Percentiles rank a stretch among this genome's conserved stretches.
phyloP scores from a whole-genome alignment of 2,888 invertebrate species.

The Lumbricus terrestris region DNA sequence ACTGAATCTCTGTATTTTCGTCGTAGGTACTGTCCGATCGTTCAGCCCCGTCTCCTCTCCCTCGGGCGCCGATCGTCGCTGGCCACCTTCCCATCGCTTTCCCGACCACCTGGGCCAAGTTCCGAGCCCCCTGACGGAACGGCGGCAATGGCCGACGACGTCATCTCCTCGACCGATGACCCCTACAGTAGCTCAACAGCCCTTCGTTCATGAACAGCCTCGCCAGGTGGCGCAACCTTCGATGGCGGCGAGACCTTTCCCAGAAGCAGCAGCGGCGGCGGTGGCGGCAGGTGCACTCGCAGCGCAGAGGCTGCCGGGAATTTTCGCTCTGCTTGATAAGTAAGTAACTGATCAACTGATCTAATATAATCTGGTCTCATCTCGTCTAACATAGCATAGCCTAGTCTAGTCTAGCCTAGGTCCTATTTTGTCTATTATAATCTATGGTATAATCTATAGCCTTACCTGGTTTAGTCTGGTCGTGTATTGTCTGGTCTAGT shows the following conservation, averaged over 20 bases:
- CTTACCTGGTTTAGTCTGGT: too few species aligned
- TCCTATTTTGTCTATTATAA: too few species aligned
- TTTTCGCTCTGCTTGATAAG: slow-evolving; percentile 29
- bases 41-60: not conserved
- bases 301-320: slow-evolving; percentile 20
- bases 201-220: not conserved
- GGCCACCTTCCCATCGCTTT: not conserved
- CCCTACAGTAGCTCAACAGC: not conserved
- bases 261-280: not conserved
- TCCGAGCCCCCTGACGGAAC: not conserved
- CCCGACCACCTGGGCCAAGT: not conserved
- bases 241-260: not conserved
- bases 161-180: not conserved
- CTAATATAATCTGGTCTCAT: not conserved
- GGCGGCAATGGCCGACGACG: not conserved
- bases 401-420: too few species aligned
- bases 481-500: too few species aligned
- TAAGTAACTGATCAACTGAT: not conserved
- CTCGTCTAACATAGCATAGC: too few species aligned
- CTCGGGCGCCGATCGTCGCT: not conserved
- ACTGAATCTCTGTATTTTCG: too few species aligned
- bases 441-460: too few species aligned
- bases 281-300: not conserved
- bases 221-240: not conserved
- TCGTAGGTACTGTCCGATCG: not conserved